Evolutionary conservation across 2,888 invertebrate species (phyloP), one percentile per base, ranked within the genome.

Genomic region (Candidula unifasciata): DNA sequence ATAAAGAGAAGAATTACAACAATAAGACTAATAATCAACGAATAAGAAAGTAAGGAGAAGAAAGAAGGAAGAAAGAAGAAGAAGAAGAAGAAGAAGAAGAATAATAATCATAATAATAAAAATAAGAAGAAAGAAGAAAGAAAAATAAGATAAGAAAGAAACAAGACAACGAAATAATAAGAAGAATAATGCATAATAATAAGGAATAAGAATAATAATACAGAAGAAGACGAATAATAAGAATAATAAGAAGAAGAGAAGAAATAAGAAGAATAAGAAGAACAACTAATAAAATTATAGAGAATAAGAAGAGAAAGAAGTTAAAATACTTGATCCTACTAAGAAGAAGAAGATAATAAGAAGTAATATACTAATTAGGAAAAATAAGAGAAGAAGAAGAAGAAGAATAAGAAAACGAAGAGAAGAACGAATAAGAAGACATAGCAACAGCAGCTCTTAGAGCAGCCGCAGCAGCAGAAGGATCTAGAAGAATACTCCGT

Each of bases 61-160:
- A 35, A 66, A n/a, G 66, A 52, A 68, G 13, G 30, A 27, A 69
- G 13, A 69, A 3, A 68, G 24, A 83, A 54, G 54, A 30, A 57
- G 71, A 54, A 73, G 18, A 35, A 18, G 57, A 18, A 27, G 30
- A 5, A 27, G 76, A 3, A 60, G n/a, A n/a, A n/a, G n/a, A n/a
- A n/a, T n/a, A n/a, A n/a, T n/a, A n/a, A n/a, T n/a, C n/a, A n/a
- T n/a, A 18, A 66, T 66, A 66, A 35, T 60, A 66, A 60, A 74
- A 27, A 52, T 66, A 73, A 52, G 79, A 73, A 79, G 83, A 71
- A 60, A 69, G 78, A 79, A 60, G 68, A 44, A 71, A 57, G n/a
- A n/a, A n/a, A n/a, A n/a, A n/a, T n/a, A n/a, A n/a, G n/a, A n/a
- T 18, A 5, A n/a, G n/a, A 27, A 66, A 18, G n/a, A 18, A 27